Conservation (phyloP, 2,888 invertebrate genomes). For the Eledona agricola region DNA sequence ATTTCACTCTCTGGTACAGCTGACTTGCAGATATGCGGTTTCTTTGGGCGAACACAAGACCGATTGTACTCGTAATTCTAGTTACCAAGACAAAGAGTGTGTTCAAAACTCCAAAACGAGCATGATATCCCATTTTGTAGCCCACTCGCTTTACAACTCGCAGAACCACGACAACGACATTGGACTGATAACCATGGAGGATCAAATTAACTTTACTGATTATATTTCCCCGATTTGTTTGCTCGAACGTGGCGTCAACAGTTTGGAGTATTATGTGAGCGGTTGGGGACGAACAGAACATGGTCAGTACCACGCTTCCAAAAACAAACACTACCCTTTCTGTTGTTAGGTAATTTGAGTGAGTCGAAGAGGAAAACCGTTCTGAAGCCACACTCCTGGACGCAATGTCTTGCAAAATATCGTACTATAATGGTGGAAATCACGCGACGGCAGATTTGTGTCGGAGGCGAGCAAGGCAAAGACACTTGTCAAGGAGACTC, state of each 20-base stretch:
- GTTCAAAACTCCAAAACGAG: constrained; percentile 1
- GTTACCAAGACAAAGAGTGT: constrained; percentile 1
- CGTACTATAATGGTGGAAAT: constrained; percentile 63
- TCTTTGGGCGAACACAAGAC: constrained; percentile 15
- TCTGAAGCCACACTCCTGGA: constrained; percentile 67
- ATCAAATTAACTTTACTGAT: constrained; percentile 61
- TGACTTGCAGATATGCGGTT: constrained; percentile 7
- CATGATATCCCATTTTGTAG: constrained; percentile 9
- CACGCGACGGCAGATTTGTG: constrained; percentile 72
- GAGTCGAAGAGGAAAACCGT: constrained; percentile 71
- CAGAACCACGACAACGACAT: constrained; percentile 45
- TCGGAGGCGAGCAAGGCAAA: constrained; percentile 73
- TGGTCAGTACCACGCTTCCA: constrained; percentile 4
- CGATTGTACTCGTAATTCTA: too few species aligned
- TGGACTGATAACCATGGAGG: constrained; percentile 62
- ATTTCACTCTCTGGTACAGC: background rate
- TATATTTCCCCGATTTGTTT: constrained; percentile 19
- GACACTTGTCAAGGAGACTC: constrained; percentile 83
- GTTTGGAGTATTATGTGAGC: constrained; percentile 4
- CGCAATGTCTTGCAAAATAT: constrained; percentile 67
- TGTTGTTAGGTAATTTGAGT: constrained; percentile 6
- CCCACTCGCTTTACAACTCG: constrained; percentile 31
- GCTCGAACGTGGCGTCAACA: constrained; percentile 2
- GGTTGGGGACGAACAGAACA: constrained; percentile 26
- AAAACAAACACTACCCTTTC: too few species aligned